Percentiles rank a stretch among this genome's conserved stretches.
phyloP scores from a whole-genome alignment of 2,113 vertebrate species.

The Sardina pilchardus region DNA sequence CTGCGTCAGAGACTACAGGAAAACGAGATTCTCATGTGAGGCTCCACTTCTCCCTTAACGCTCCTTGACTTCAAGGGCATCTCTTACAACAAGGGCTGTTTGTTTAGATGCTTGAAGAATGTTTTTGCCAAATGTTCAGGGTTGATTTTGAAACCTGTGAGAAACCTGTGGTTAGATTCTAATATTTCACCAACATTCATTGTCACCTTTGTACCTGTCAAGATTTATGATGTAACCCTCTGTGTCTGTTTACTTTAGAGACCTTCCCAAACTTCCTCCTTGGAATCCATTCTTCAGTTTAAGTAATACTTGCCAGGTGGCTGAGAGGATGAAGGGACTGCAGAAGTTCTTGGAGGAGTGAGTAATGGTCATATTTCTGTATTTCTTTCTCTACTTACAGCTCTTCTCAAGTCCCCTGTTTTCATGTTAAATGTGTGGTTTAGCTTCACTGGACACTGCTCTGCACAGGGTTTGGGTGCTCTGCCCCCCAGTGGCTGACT shows the following conservation, averaged over 20 bases:
- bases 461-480: too few relatives aligned
- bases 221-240: not conserved
- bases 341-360: conserved; percentile 88
- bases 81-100: too few relatives aligned
- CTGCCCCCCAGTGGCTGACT: conserved; percentile 46
- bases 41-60: conserved; percentile 22
- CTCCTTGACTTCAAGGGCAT: not conserved
- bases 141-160: not conserved
- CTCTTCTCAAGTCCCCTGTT: not conserved
- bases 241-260: conserved; percentile 52
- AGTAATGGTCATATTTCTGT: conserved; percentile 54
- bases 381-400: not conserved
- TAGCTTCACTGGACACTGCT: not conserved
- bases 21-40: conserved; percentile 87
- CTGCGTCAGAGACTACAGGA: conserved; percentile 86
- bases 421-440: not conserved
- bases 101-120: not conserved
- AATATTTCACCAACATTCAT: not conserved
- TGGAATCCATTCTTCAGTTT: conserved; percentile 89
- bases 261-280: conserved; percentile 87
- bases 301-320: conserved; percentile 80
- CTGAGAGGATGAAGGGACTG: conserved; percentile 83
- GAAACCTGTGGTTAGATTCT: too few relatives aligned
- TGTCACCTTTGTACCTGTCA: not conserved
- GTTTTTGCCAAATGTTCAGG: not conserved